Conservation (phyloP, 2,888 invertebrate species). For the Cephus pulcher region DNA sequence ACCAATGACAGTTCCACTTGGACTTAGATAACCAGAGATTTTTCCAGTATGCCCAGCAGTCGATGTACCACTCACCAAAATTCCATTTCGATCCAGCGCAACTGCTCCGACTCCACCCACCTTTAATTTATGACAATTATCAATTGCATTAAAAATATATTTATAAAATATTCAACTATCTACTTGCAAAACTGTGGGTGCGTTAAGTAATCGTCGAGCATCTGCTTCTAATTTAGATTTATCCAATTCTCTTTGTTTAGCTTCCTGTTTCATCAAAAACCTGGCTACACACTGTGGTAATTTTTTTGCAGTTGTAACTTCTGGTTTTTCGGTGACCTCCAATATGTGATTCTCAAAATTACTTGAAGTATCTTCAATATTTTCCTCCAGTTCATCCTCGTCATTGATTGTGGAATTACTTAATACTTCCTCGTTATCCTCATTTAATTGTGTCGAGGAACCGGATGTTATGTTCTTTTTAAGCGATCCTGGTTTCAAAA, state of each 20-base stretch:
- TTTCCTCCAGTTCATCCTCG: not conserved
- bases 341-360: not conserved
- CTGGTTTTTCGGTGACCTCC: not conserved
- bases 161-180: not conserved
- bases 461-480: not conserved
- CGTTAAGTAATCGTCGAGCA: not conserved
- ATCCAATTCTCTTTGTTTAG: not conserved
- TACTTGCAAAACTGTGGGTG: not conserved
- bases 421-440: constrained; percentile 10
- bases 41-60: constrained; percentile 36
- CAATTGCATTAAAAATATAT: not conserved
- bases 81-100: constrained; percentile 40
- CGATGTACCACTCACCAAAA: constrained; percentile 42
- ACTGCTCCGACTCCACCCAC: constrained; percentile 38
- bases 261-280: not conserved
- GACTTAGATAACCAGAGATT: constrained; percentile 35
- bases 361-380: not conserved
- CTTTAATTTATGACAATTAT: constrained; percentile 14
- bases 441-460: not conserved
- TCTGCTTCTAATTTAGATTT: not conserved
- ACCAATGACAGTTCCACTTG: constrained; percentile 42
- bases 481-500: constrained; percentile 26
- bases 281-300: constrained; percentile 7
- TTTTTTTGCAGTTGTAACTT: not conserved
- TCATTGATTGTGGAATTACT: not conserved